Conservation (phyloP, 1,140 invertebrate species). For the Drosophila chauvacae region DNA sequence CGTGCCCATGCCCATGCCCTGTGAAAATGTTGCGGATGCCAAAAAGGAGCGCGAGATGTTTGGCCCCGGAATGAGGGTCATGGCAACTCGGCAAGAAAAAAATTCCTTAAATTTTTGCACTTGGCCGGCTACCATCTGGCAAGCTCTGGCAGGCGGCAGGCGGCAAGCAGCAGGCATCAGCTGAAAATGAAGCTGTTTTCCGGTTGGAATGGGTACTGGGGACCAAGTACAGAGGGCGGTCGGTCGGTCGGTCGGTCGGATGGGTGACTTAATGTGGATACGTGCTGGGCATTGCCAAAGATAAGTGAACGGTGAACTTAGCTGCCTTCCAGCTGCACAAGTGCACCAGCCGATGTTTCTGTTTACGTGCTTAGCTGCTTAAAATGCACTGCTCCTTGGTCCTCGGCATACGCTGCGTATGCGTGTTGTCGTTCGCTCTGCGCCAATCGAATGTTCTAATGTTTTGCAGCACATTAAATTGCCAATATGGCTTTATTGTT, state of each 20-base stretch:
- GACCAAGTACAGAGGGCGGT: neutral
- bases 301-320: conserved; percentile 52
- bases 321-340: conserved; percentile 48
- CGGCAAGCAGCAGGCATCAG: conserved; percentile 33
- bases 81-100: conserved; percentile 16
- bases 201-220: neutral
- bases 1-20: conserved; percentile 4
- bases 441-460: conserved; percentile 58
- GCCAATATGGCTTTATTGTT: conserved; percentile 79
- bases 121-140: conserved; percentile 36
- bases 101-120: conserved; percentile 38
- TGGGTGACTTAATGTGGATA: conserved; percentile 45
- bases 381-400: conserved; percentile 55
- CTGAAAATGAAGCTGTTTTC: conserved; percentile 71
- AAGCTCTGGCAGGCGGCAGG: neutral
- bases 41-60: conserved; percentile 23
- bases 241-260: neutral
- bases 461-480: conserved; percentile 79
- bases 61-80: conserved; percentile 31
- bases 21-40: conserved; percentile 39
- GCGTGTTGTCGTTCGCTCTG: conserved; percentile 53
- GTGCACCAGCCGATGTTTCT: conserved; percentile 42
- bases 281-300: conserved; percentile 64
- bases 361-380: conserved; percentile 77
- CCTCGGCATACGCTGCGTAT: conserved; percentile 60